Evolutionary conservation across 2,888 invertebrate species (phyloP).

Genomic region (Hypselothyrea guttata): DNA sequence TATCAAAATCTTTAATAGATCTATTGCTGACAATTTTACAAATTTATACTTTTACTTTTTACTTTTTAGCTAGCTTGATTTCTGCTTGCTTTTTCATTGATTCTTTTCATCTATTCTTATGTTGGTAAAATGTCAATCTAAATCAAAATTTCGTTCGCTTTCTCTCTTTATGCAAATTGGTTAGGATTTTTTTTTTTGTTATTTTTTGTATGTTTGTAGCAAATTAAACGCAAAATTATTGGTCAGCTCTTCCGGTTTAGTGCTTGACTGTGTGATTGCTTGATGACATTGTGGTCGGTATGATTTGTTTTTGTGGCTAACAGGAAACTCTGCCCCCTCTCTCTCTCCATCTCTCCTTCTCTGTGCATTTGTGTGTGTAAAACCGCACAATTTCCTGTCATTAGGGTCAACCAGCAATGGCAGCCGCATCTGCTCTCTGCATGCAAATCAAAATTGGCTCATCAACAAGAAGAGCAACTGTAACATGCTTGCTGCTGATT

Average conservation of each 20-base stretch:
- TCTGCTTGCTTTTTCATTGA: too few relatives aligned
- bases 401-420: conserved; percentile 62
- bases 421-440: conserved; percentile 32
- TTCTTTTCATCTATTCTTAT: too few relatives aligned
- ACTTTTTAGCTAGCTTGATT: too few relatives aligned
- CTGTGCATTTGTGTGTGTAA: conserved; percentile 14
- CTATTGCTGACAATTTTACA: too few relatives aligned
- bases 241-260: conserved; percentile 31
- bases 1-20: too few relatives aligned
- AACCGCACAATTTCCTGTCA: conserved; percentile 77
- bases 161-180: conserved; percentile 60
- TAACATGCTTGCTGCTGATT: conserved; percentile 39
- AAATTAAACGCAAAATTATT: conserved; percentile 62
- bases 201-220: conserved; percentile 35
- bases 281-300: conserved; percentile 62
- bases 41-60: too few relatives aligned
- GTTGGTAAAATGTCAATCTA: conserved; percentile 4
- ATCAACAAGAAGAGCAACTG: conserved; percentile 19
- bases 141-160: not conserved
- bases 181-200: not conserved
- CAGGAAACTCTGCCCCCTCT: too few relatives aligned
- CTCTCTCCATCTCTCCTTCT: too few relatives aligned
- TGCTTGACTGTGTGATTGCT: conserved; percentile 26
- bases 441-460: conserved; percentile 54
- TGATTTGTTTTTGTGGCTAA: conserved; percentile 73